These are phyloP conservation scores for Phaethornis superciliosus DNA, from an alignment of 2,113 vertebrate genomes.

Conservation along the genomic window DNA sequence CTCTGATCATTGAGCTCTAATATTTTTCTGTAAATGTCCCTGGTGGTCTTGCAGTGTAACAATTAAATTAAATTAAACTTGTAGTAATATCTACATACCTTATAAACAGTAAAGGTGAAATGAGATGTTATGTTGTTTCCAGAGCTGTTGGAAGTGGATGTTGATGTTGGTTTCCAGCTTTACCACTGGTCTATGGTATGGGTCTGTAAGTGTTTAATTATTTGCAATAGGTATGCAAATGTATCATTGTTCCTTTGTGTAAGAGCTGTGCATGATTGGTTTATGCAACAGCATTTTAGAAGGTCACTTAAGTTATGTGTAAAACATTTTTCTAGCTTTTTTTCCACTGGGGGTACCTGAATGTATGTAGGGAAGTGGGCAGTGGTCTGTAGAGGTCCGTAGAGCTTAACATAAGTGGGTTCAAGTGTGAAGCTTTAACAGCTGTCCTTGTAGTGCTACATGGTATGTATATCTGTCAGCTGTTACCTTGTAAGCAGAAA, in stretches of 20 bases:
- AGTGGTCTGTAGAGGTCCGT: neutral
- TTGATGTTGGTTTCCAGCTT: neutral
- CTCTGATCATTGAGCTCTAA: neutral
- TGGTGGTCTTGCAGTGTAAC: neutral
- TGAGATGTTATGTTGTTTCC: neutral
- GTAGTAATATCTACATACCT: neutral
- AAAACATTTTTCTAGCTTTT: neutral
- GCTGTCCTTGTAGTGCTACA: neutral
- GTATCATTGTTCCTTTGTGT: neutral
- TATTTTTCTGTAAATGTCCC: neutral
- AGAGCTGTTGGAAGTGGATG: neutral
- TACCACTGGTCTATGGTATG: neutral
- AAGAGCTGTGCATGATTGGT: neutral
- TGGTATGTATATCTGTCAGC: neutral
- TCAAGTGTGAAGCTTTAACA: neutral
- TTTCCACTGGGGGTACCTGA: neutral
- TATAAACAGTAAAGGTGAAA: neutral
- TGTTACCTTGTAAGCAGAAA: neutral
- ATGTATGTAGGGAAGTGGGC: neutral
- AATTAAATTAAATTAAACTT: neutral
- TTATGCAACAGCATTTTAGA: neutral
- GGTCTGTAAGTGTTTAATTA: rapidly evolving
- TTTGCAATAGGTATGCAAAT: neutral
- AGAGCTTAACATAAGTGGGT: rapidly evolving
- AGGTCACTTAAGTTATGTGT: neutral